These are phyloP conservation scores for Popillia japonica DNA, from an alignment of 1,140 invertebrate genomes.

Conservation along the genomic window DNA sequence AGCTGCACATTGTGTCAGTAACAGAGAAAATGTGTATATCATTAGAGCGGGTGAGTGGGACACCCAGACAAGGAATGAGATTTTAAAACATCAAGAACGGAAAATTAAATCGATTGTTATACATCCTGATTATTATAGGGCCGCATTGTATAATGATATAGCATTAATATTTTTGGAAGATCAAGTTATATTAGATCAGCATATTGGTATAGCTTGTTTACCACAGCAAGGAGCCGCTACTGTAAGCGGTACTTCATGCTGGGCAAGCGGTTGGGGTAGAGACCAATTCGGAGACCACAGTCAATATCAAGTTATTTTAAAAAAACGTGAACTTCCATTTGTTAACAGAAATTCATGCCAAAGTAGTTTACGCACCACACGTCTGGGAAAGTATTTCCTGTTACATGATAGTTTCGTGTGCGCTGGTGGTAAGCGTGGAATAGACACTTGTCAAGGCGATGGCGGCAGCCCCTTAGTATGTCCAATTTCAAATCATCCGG, in stretches of 20 bases:
- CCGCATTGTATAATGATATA: conserved; percentile 72
- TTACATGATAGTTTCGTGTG: conserved; percentile 65
- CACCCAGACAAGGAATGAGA: conserved; percentile 76
- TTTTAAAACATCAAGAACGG: no score
- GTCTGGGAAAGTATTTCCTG: conserved; percentile 69
- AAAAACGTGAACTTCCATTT: conserved; percentile 72
- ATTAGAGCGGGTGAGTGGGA: conserved; percentile 82
- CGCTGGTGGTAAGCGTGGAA: conserved; percentile 64
- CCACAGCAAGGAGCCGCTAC: conserved; percentile 61
- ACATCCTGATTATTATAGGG: conserved; percentile 62
- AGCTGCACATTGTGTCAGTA: conserved; percentile 70
- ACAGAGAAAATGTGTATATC: conserved; percentile 60
- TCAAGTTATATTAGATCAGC: conserved; percentile 70
- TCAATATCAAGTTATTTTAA: conserved; percentile 76
- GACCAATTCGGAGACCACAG: conserved; percentile 65
- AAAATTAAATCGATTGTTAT: conserved; percentile 63
- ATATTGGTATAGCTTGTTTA: conserved; percentile 61
- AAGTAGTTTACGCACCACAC: conserved; percentile 64
- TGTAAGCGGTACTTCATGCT: conserved; percentile 60
- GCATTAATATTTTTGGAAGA: conserved; percentile 70
- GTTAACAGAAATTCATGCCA: conserved; percentile 68
- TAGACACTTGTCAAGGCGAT: conserved; percentile 71
- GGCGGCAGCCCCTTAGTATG: no score
- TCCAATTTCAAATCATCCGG: conserved; percentile 55
- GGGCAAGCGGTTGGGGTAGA: conserved; percentile 71